Evolutionary conservation across 2,888 invertebrate genomes (phyloP), one percentile per base, ranked within the genome.

Genomic region (Galeopsomyia nigrocyanea): DNA sequence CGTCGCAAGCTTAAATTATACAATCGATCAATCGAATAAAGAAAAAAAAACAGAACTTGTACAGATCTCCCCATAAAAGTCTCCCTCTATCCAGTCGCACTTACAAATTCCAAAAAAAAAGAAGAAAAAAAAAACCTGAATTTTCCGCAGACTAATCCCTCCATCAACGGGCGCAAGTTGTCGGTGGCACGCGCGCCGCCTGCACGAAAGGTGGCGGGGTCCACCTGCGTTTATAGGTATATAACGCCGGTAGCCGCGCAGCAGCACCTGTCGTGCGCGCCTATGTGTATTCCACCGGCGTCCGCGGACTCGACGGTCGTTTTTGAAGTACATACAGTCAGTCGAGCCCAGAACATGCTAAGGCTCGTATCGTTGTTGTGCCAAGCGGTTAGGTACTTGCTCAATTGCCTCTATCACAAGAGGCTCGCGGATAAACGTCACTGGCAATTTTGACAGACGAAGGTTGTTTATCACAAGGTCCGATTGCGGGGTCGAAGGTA

Each of bases 181-280:
- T 3, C 39, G 13, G 39, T 39, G 39, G 39, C 39, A 39, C 39
- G 39, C 39, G 39, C 31, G 31, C n/a, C n/a, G 31, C 3, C 39
- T 26, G 39, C 39, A 39, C 39, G 16, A 31, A 14, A n/a, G 16
- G 46, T 22, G 58, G n/a, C 14, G 13, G n/a, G 60, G 66, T 70
- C 57, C 73, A 69, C 73, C 70, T 66, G 74, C 70, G 62, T n/a
- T n/a, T n/a, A n/a, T n/a, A n/a, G n/a, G n/a, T n/a, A n/a, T n/a
- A n/a, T 17, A 17, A 51, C 51, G 46, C 51, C 19, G 26, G 56
- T 62, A 50, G 61, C 31, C 3, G 19, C n/a, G 61, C 39, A 49
- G 67, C 58, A 67, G 68, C 73, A 73, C 69, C 73, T 73, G 74
- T 53, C 65, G 17, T n/a, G 53, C 53, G n/a, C 17, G 17, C 51